Evolutionary conservation across 2,113 vertebrate species (phyloP).

Genomic region (Oncorhynchus masou): DNA sequence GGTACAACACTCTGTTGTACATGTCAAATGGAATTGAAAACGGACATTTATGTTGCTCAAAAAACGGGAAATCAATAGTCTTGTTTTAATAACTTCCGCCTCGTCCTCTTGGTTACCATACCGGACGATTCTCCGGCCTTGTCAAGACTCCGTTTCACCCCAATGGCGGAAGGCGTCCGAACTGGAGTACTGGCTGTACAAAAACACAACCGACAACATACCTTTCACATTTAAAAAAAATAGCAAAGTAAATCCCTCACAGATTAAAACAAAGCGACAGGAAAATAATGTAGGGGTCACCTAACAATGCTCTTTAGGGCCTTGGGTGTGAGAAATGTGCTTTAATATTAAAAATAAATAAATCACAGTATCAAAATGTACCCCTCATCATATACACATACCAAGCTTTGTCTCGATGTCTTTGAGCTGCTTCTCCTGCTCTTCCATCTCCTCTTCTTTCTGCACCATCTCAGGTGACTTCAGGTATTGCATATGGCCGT

Average conservation of each 20-base stretch:
- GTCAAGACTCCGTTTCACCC: slow-evolving; percentile 31
- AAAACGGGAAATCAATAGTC: background rate
- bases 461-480: slow-evolving; percentile 70
- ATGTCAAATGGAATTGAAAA: background rate
- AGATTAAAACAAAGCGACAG: no score
- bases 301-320: no score
- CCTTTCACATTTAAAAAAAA: background rate
- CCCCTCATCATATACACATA: slow-evolving; percentile 45
- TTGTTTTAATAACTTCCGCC: background rate
- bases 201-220: background rate
- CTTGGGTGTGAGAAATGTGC: no score
- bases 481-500: slow-evolving; percentile 56
- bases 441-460: slow-evolving; percentile 70
- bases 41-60: background rate
- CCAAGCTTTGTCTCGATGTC: slow-evolving; percentile 79
- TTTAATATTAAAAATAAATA: no score
- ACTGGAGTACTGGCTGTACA: slow-evolving; percentile 37
- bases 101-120: slow-evolving; percentile 41
- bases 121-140: background rate
- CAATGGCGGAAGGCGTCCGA: background rate
- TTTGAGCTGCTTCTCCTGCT: slow-evolving; percentile 72
- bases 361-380: no score
- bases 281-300: no score
- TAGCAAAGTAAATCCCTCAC: no score
- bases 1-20: no score